Percentiles rank a stretch among this genome's conserved stretches.
Conservation (phyloP, 1,140 invertebrate species). For the Drosophila erecta region DNA sequence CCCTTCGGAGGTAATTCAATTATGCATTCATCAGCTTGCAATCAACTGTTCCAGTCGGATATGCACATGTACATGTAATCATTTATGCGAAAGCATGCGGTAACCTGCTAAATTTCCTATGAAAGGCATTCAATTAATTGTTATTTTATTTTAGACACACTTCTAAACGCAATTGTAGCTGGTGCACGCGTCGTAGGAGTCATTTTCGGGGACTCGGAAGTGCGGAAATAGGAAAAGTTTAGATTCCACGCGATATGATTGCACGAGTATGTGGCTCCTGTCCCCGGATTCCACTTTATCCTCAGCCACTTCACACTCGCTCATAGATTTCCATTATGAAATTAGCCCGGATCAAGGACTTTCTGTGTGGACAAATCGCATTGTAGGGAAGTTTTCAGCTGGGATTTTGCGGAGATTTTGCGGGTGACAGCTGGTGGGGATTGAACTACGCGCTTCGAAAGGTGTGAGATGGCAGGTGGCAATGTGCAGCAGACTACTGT, state of each 20-base stretch:
- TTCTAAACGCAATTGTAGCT: too few species aligned
- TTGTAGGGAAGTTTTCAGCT: conserved; percentile 33
- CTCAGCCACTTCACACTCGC: conserved; percentile 3
- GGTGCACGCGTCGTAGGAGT: background rate
- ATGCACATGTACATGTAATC: too few species aligned
- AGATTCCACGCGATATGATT: background rate
- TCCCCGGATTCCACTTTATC: conserved; percentile 5
- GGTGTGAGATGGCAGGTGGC: background rate
- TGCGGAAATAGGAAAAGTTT: background rate
- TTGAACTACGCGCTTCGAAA: background rate
- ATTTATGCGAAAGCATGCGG: too few species aligned
- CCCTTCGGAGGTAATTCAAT: too few species aligned
- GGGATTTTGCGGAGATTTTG: conserved; percentile 49
- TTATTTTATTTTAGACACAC: too few species aligned
- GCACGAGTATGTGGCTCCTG: background rate
- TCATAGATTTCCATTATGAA: conserved; percentile 16
- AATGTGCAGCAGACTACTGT: background rate
- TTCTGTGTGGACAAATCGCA: conserved; percentile 36
- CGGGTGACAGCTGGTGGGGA: conserved; percentile 13
- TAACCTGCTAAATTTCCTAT: too few species aligned
- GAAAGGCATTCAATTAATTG: too few species aligned
- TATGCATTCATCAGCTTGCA: too few species aligned
- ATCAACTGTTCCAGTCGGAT: too few species aligned
- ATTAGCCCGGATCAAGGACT: conserved; percentile 26
- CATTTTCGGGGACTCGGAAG: background rate